A percentile compares a stretch with the other conserved stretches of the same genome.
Evolutionary conservation across 2,888 invertebrate species (phyloP).

Genomic region (Hermaeophaga mercurialis): DNA sequence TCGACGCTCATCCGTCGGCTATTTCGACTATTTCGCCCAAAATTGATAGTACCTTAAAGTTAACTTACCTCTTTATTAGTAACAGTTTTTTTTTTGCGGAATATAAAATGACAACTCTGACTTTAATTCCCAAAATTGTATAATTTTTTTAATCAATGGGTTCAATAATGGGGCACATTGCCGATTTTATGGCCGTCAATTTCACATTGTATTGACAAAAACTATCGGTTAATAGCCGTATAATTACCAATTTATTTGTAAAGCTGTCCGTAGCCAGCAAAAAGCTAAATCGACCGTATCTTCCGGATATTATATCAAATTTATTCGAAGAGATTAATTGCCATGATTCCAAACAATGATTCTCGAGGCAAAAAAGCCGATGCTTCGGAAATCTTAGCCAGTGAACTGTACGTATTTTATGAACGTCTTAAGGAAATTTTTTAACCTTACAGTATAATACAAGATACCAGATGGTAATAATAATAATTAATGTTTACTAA

Average conservation of each 20-base stretch:
- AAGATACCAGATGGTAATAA: conserved; percentile 1
- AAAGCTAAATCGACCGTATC: conserved; percentile 16
- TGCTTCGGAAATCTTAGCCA: conserved; percentile 6
- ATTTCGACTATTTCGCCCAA: too few relatives aligned
- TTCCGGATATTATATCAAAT: conserved; percentile 21
- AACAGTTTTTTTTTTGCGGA: too few relatives aligned
- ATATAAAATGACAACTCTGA: too few relatives aligned
- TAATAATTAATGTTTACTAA: neutral
- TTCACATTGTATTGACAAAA: conserved; percentile 1
- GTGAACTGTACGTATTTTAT: conserved; percentile 10
- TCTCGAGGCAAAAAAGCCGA: conserved; percentile 11
- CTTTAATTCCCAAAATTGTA: too few relatives aligned
- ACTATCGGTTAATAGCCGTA: conserved; percentile 14
- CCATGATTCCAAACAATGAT: conserved; percentile 17
- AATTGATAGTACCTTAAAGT: too few relatives aligned
- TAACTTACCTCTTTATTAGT: too few relatives aligned
- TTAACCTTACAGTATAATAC: conserved; percentile 4
- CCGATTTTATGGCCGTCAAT: neutral
- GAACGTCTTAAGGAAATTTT: conserved; percentile 7
- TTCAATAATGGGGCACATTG: neutral
- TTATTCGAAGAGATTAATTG: conserved; percentile 15
- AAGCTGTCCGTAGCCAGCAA: conserved; percentile 11
- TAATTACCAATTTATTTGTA: conserved; percentile 19
- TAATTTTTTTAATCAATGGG: too few relatives aligned
- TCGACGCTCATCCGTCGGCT: too few relatives aligned